phyloP scores from a whole-genome alignment of 2,888 invertebrate genomes.

The Noctua pronuba region DNA sequence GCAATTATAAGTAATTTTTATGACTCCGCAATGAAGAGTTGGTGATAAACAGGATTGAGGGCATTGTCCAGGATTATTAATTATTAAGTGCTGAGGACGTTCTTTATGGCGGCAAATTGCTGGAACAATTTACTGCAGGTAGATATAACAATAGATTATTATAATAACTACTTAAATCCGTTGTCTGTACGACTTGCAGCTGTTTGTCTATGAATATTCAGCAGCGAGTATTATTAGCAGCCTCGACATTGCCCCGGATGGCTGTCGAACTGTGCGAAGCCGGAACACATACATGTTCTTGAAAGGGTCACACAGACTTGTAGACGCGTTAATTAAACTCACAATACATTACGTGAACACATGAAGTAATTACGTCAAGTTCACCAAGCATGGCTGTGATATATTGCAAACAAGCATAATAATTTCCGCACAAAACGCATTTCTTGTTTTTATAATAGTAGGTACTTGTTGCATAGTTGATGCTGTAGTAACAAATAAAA shows the following conservation, averaged over 20 bases:
- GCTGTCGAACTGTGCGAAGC: conserved; percentile 59
- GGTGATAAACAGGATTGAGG: conserved; percentile 35
- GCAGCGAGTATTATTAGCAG: conserved; percentile 37
- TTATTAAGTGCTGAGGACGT: conserved; percentile 29
- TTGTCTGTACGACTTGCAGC: conserved; percentile 17
- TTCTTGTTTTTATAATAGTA: conserved; percentile 24
- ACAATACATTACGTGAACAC: conserved; percentile 61
- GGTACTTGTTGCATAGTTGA: not conserved
- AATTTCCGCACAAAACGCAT: conserved; percentile 50
- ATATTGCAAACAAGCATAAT: conserved; percentile 45
- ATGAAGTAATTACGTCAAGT: conserved; percentile 58
- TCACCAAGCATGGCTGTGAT: conserved; percentile 43
- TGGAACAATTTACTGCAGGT: conserved; percentile 31
- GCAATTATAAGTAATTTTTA: conserved; percentile 68
- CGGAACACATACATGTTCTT: conserved; percentile 63
- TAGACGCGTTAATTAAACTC: conserved; percentile 52
- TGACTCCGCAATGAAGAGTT: conserved; percentile 43
- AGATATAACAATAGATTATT: conserved; percentile 48
- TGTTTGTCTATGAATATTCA: conserved; percentile 53
- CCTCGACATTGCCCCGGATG: conserved; percentile 70
- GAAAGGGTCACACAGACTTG: conserved; percentile 62
- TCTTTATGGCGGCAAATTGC: conserved; percentile 20
- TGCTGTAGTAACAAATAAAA: not conserved
- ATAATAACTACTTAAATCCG: conserved; percentile 40
- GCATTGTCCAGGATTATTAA: conserved; percentile 35